Evolutionary conservation across 2,797 vertebrate species (phyloP).

Genomic region (Mus minutoides): DNA sequence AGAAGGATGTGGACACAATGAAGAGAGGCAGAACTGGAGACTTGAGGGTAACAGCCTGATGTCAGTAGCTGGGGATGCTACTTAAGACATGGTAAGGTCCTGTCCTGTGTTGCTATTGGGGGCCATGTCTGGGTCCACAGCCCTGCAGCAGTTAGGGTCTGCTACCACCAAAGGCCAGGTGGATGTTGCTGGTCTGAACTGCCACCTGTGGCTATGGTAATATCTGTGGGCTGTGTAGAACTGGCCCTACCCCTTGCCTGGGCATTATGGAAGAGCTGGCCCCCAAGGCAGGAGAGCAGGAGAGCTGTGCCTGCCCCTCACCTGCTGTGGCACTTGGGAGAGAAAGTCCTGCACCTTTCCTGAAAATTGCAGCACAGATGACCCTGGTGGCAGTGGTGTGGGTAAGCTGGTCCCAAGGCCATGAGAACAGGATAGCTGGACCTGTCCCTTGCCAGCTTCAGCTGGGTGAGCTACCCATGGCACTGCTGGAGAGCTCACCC

Average conservation of each 20-base stretch:
- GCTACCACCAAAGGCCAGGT: not conserved
- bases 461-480: not conserved
- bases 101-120: too few species aligned
- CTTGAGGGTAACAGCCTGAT: too few species aligned
- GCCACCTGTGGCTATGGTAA: not conserved
- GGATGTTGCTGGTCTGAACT: not conserved
- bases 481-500: not conserved
- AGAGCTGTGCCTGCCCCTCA: not conserved
- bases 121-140: too few species aligned
- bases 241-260: not conserved
- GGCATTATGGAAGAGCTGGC: not conserved
- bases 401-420: not conserved
- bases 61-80: too few species aligned
- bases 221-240: not conserved
- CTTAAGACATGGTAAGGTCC: too few species aligned
- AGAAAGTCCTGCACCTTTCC: not conserved
- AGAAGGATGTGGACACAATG: too few species aligned
- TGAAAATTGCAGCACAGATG: not conserved
- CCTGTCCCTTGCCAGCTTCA: not conserved
- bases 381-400: not conserved
- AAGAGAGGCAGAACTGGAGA: too few species aligned
- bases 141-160: not conserved
- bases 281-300: not conserved
- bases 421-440: not conserved
- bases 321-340: not conserved